Conservation (phyloP, 2,113 vertebrate species). For the Zapornia atra region DNA sequence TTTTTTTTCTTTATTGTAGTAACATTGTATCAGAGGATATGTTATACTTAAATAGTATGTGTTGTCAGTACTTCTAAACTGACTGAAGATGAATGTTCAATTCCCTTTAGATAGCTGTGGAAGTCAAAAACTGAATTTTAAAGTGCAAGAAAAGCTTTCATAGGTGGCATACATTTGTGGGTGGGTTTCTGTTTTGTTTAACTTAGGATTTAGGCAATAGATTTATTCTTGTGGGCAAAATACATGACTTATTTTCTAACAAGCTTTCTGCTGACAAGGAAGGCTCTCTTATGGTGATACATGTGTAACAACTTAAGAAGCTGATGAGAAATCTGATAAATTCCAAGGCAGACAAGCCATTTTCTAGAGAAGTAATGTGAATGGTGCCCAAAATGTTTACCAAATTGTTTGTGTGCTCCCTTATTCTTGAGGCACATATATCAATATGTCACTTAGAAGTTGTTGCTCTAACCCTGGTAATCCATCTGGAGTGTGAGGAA, state of each 20-base stretch:
- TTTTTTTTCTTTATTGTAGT: neutral
- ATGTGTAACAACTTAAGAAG: neutral
- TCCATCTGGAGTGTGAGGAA: neutral
- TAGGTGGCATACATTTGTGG: too few relatives aligned
- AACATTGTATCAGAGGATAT: neutral
- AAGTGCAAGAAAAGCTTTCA: neutral
- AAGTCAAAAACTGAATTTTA: neutral
- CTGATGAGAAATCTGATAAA: neutral
- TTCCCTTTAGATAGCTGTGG: neutral
- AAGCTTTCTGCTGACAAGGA: conserved; percentile 13
- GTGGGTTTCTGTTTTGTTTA: too few relatives aligned
- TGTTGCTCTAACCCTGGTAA: neutral
- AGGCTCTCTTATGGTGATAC: neutral
- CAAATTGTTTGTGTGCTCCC: neutral
- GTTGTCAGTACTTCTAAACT: neutral
- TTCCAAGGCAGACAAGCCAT: neutral
- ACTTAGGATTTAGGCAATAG: too few relatives aligned
- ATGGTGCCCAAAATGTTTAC: neutral
- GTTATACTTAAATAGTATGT: neutral
- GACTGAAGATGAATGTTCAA: neutral
- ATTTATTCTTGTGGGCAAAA: neutral
- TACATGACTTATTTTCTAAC: neutral
- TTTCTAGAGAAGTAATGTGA: neutral
- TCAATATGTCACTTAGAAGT: conserved; percentile 9
- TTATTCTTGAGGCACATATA: neutral